Base-by-base conservation (phyloP, 2,888 invertebrate genomes). In the Perdita meconis region DNA sequence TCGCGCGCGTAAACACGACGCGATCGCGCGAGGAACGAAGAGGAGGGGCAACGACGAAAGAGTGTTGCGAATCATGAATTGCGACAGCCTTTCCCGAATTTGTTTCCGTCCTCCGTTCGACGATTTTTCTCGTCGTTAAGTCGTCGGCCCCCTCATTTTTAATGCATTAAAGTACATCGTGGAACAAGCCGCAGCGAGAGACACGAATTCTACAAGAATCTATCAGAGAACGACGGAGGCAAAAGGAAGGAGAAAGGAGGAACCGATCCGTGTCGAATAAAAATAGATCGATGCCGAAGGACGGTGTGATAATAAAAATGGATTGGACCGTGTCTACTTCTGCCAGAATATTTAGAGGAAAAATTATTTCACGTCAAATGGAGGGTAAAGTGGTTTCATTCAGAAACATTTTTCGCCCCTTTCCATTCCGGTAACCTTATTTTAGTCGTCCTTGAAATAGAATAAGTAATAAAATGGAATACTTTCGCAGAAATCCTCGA, bases 141-240 rank as follows among this genome's bases (percentile, higher is more conserved):
- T 38, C 61, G 38, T 22, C 57, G 47, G 34, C 34, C 47, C 12
- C 12, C 68, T 63, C 67, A 57, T 73, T 82, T 61, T 74, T 80
- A 82, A 81, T 83, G 70, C 64, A 80, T 80, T 74, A 80, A 71
- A 74, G 51, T 42, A 40, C 47, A 13, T 24, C 50, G 26, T 3
- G n/a, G 57, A 65, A 22, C 40, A 38, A 44, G 57, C 34, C 51
- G 47, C 47, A 16, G 26, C 26, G 47, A 24, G 30, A 22, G 66
- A 60, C 76, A 56, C 60, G 76, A 61, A 60, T 75, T 76, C 56
- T 57, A 56, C 56, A 40, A 74, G 66, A 74, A 74, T 74, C 59
- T 56, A 66, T 75, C 75, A 59, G 34, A 10, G 16, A 56, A 34
- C 19, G 75, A 61, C 34, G 40, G 66, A 26, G 47, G 22, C 6